Conservation (phyloP, 2,113 vertebrate species). For the Synchiropus splendidus region DNA sequence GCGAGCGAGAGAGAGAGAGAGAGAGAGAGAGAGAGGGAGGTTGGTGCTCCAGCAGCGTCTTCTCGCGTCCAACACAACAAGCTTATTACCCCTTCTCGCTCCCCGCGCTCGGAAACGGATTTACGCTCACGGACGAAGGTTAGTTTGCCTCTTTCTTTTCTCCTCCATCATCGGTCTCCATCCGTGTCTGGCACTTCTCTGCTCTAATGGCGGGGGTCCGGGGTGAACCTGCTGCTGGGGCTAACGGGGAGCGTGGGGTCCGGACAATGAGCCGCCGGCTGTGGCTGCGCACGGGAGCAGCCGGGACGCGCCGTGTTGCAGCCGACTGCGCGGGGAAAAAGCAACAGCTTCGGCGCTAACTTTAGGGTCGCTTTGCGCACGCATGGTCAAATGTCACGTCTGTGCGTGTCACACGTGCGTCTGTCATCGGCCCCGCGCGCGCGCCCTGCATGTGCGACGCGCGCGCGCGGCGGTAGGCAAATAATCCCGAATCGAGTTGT, state of each 20-base stretch:
- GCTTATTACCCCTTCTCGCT: conserved; percentile 41
- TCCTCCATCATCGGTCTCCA: not conserved
- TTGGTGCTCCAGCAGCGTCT: conserved; percentile 49
- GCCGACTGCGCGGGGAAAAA: too few relatives aligned
- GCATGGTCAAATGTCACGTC: conserved; percentile 6
- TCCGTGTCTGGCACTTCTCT: not conserved
- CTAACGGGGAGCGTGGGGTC: conserved; percentile 30
- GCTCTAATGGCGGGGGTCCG: too few relatives aligned
- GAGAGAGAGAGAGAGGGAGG: conserved; percentile 16
- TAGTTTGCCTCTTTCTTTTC: conserved; percentile 24
- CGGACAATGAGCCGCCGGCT: conserved; percentile 1
- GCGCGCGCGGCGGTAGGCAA: not conserved
- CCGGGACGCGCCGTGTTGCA: too few relatives aligned
- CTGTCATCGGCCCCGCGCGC: conserved; percentile 6
- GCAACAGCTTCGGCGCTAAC: not conserved
- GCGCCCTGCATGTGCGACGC: not conserved
- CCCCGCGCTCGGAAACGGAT: conserved; percentile 50
- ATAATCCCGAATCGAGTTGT: conserved; percentile 12
- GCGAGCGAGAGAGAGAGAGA: conserved; percentile 4
- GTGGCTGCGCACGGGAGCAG: conserved; percentile 25
- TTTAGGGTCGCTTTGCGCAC: not conserved
- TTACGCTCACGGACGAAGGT: conserved; percentile 50
- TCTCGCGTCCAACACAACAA: conserved; percentile 43
- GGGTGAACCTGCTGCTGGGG: conserved; percentile 4
- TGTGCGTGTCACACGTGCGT: conserved; percentile 17